These are phyloP conservation scores for Apotomis capreana DNA, from an alignment of 2,888 invertebrate genomes.

Conservation along the genomic window DNA sequence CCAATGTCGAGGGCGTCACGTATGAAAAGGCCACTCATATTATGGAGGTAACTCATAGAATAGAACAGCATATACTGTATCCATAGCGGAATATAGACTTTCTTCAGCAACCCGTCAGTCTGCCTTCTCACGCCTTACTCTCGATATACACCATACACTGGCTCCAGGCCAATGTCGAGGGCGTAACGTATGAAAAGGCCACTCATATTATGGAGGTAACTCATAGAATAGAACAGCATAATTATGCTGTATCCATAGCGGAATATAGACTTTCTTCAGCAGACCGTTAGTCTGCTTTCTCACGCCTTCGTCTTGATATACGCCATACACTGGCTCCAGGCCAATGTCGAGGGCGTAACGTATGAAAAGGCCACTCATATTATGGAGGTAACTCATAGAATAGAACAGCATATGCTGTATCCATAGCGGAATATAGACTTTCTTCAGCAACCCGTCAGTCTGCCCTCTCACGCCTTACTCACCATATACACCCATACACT, in stretches of 20 bases:
- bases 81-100: slow-evolving; percentile 89
- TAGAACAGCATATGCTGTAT: too few species aligned
- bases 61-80: slow-evolving; percentile 87
- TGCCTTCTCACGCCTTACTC: slow-evolving; percentile 93
- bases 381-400: slow-evolving; percentile 84
- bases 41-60: too few species aligned
- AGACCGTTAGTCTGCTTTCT: too few species aligned
- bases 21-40: too few species aligned
- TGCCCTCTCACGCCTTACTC: slow-evolving; percentile 90
- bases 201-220: slow-evolving; percentile 87
- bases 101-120: slow-evolving; percentile 88
- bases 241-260: too few species aligned
- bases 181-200: slow-evolving; percentile 86
- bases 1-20: too few species aligned
- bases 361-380: slow-evolving; percentile 87
- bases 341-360: slow-evolving; percentile 89
- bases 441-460: too few species aligned
- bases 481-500: slow-evolving; percentile 82
- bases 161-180: slow-evolving; percentile 91
- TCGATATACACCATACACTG: slow-evolving; percentile 93
- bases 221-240: not conserved
- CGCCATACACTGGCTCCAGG: slow-evolving; percentile 93
- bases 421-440: too few species aligned
- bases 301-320: slow-evolving; percentile 71
- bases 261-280: too few species aligned